Base-by-base conservation (phyloP, 1,140 invertebrate genomes). In the Solenopsis invicta region DNA sequence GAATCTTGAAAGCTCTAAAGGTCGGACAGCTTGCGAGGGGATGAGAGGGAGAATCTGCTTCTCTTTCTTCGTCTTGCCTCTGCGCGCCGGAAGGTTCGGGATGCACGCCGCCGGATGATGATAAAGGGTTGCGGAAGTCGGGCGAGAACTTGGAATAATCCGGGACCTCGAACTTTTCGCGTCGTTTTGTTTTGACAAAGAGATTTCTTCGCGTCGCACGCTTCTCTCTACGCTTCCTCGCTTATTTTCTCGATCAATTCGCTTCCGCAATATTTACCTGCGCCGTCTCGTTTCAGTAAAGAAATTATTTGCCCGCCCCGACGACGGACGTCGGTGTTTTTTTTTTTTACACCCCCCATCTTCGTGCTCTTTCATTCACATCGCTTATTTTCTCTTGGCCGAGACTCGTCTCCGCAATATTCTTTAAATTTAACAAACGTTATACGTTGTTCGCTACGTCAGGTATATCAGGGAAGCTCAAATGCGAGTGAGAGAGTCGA, bases 1-100 rank as follows among this genome's bases (percentile, higher is more conserved):
- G 5, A 66, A 61, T 72, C 24, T 34, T 34, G 52, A 74, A 72
- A 82, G 67, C 54, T 82, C 13, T 82, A 41, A 82, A 69, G n/a
- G 13, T 72, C 41, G 18, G 13, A 59, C 18, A 61, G 29, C 29
- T 82, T 59, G 52, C 21, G 29, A 72, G 52, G 52, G 41, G 10
- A 37, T 61, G 21, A 61, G 37, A 61, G 18, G 54, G 48, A 61
- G 37, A 24, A 72, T 74, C 34, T 56, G 61, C 41, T 41, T 8
- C 12, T 82, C 50, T 59, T 41, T 59, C 24, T 72, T 72, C 4
- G 13, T 24, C 18, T 29, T 29, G 29, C 29, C 41, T n/a, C 18
- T 3, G 6, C 41, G 24, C 13, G 62, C 50, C 48, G 48, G 77
- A 80, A 80, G 66, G 29, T 80, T 80, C 13, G 13, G 34, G 41